These are phyloP conservation scores for Pteronura brasiliensis DNA, from an alignment of 2,113 vertebrate genomes.

Conservation along the genomic window DNA sequence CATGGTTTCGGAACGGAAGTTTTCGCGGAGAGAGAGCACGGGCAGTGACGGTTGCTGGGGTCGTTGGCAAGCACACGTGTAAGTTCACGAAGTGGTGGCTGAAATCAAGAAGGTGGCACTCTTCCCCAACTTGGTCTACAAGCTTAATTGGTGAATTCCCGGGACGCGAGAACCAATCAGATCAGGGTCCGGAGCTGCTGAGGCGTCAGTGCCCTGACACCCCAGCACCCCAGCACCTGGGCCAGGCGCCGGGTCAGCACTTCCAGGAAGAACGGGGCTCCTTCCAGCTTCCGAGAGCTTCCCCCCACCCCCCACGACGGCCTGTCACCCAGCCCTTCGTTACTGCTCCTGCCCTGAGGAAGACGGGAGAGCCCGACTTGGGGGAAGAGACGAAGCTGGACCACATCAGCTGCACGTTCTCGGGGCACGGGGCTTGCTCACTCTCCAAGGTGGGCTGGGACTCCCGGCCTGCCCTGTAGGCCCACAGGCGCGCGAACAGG, in stretches of 20 bases:
- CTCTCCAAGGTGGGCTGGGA: neutral
- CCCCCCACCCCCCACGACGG: neutral
- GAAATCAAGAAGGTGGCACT: neutral
- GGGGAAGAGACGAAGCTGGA: too few species aligned
- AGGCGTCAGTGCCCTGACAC: neutral
- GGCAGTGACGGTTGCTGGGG: rapidly evolving
- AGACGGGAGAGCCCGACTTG: neutral
- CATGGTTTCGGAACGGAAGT: rapidly evolving
- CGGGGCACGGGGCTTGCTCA: neutral
- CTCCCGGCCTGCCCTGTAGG: neutral
- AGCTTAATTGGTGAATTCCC: neutral
- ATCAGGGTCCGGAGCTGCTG: neutral
- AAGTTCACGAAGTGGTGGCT: neutral
- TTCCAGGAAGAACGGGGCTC: neutral
- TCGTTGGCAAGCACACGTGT: neutral
- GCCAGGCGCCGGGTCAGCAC: rapidly evolving
- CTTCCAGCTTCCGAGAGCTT: neutral
- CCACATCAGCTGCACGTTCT: neutral
- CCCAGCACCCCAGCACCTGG: too few species aligned
- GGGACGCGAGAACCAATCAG: neutral
- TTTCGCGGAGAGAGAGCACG: too few species aligned
- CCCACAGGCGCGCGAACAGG: neutral
- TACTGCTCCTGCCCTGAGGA: neutral
- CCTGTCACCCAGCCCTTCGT: neutral
- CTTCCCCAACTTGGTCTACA: neutral